Evolutionary conservation across 1,140 invertebrate species (phyloP), one percentile per base, ranked within the genome.

Genomic region (Trichomalopsis sarcophagae): DNA sequence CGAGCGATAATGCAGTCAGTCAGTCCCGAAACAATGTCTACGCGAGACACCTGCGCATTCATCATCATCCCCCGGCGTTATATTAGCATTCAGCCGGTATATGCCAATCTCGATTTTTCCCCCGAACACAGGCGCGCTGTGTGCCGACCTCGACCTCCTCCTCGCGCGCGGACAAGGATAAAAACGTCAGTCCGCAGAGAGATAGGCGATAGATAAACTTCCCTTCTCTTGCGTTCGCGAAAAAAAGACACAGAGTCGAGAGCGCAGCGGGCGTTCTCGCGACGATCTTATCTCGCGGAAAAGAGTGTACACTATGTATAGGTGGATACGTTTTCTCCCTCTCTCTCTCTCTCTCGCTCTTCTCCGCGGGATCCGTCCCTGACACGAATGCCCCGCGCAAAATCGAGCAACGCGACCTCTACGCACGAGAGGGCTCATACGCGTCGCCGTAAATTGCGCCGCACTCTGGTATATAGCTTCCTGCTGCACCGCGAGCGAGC

Each of bases 181-280:
- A 62, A 62, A 62, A 33, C 27, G 27, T 33, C 23, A 71, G 23
- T 30, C 69, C 69, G 13, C 69, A 23, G 68, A 71, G 69, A 71
- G 69, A 62, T 62, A 62, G 55, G 55, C 55, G 55, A 62, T 62
- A 62, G 55, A 62, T 62, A 62, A 62, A 62, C 55, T 62, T n/a
- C 17, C 1, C 17, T 17, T 14, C 17, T n/a, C 17, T n/a, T 62
- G 55, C 55, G 55, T 62, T 62, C 6, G 55, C 55, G 17, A 55
- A 62, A 5, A 7, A 7, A n/a, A 62, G 6, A 17, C n/a, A 21
- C 6, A n/a, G 27, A 27, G 17, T 21, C 17, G 17, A 62, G 17
- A 17, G 55, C 55, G 55, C 55, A 62, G 55, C 55, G 55, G 55
- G 55, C 55, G 55, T 62, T 62, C 55, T 62, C 55, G 55, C 55